Evolutionary conservation across 2,888 invertebrate genomes (phyloP), one percentile per base, ranked within the genome.

Genomic region (Branchinecta sandiegonensis): DNA sequence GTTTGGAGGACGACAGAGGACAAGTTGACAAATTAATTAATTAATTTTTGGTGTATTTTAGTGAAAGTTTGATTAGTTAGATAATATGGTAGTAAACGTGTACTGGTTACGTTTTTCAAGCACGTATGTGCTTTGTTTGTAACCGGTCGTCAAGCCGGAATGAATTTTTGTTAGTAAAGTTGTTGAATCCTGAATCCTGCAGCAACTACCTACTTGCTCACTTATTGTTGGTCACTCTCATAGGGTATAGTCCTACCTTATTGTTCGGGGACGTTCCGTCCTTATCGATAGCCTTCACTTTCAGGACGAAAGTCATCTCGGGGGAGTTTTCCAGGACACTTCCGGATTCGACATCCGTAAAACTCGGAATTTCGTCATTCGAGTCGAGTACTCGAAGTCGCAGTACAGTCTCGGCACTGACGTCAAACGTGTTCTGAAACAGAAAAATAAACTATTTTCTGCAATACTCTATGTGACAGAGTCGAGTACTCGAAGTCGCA

Each of bases 321-420:
- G 84, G 84, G 76, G 92, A 90, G 75, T 94, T 91, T 80, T 93
- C 93, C 70, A 89, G 79, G 7, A 93, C 90, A 73, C 86, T 87
- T 1, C 91, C 92, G 14, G 85, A 85, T 74, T 86, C 83, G 13
- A 88, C 84, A 77, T 90, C 90, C 65, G 88, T 87, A 75, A 94
- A 93, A 73, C 85, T 85, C 0, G 88, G 94, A 77, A 89, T 88
- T 75, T 92, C 92, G 76, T 94, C 94, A 75, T 94, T 94, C 0
- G 91, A 91, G 76, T 94, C 94, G 75, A 85, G 82, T 1, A 94
- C 84, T 77, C 86, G 84, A 48, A 94, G 86, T 74, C 85, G 85
- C 67, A 92, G 83, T 68, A 85, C 84, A 13, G 87, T 87, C 78
- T 90, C 89, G 3, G 89, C 86, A 5, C 87, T 88, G 76, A 92